Evolutionary conservation across 2,113 vertebrate species (phyloP).

Genomic region (Alaudala cheleensis): DNA sequence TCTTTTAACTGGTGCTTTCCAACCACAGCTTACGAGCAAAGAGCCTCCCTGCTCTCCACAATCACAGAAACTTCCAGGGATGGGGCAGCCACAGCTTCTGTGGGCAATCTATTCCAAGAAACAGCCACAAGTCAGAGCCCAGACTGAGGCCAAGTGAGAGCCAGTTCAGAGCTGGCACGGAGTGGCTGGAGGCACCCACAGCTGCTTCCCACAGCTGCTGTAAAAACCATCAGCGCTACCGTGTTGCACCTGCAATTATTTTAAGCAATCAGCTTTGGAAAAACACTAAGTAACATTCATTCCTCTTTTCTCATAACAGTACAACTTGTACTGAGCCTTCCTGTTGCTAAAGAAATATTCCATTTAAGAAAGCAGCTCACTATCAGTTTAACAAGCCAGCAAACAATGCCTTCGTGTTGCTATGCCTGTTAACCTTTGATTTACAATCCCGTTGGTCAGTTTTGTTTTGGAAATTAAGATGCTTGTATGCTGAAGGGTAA

Average conservation of each 20-base stretch:
- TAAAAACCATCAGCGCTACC: neutral
- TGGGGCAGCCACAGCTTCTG: neutral
- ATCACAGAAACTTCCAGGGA: neutral
- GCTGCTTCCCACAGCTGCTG: neutral
- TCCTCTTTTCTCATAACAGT: neutral
- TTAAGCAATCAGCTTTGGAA: neutral
- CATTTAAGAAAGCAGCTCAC: neutral
- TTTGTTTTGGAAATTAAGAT: constrained; percentile 24
- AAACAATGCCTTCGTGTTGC: constrained; percentile 14
- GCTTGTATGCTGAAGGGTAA: neutral
- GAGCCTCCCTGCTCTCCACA: fast-evolving
- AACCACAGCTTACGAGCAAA: neutral
- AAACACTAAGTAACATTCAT: neutral
- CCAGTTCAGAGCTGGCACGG: fast-evolving
- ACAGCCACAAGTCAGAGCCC: neutral
- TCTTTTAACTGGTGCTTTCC: neutral
- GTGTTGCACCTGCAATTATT: neutral
- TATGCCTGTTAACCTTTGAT: constrained; percentile 42
- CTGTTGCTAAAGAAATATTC: constrained; percentile 3
- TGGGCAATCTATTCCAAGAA: neutral
- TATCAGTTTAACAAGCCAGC: neutral
- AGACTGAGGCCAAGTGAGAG: neutral
- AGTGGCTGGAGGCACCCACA: neutral
- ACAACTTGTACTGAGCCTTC: constrained; percentile 9
- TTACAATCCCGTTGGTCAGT: neutral